Evolutionary conservation across 2,888 invertebrate species (phyloP), one percentile per base, ranked within the genome.

Genomic region (Pheosia tremula): DNA sequence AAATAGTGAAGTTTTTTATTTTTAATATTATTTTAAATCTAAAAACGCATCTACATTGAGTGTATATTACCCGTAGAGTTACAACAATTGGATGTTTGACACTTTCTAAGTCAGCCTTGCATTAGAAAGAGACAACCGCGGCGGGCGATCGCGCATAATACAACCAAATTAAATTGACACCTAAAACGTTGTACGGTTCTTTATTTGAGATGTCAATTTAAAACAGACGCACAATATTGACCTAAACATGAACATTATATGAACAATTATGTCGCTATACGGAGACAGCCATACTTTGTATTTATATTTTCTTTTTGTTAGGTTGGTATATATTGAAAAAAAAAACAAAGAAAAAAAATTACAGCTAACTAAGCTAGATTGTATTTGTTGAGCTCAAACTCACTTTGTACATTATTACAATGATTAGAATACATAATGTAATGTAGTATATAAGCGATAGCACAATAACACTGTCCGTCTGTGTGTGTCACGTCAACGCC

Each of bases 81-180:
- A 77, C 74, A 9, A 67, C 72, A 11, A 68, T 64, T 61, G 61
- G 62, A 69, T 69, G 68, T 68, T 86, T 86, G 89, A 88, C 89
- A 89, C 89, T 93, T 91, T 91, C 93, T 91, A 92, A 93, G 87
- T 87, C 93, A 93, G 93, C 93, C 93, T 93, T 92, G 85, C 79
- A 91, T 93, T 91, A 93, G 93, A 93, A 93, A 93, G 90, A 85
- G 86, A 83, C 86, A 86, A 85, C 72, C 70, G 80, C 74, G 64
- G 77, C 73, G 85, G 87, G 89, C 90, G 89, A 88, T 75, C 89
- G 89, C 90, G 85, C 55, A 63, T 60, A 61, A 56, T 43, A 39
- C 68, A 62, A 47, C 64, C 66, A 49, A 52, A 63, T 24, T 63
- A 53, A 6, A 57, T 4, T 54, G 64, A 63, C 64, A 60, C 66